Percentiles rank a stretch among this genome's conserved stretches.
These are phyloP conservation scores for Lycaon pictus DNA, from an alignment of 2,113 vertebrate species.

Conservation along the genomic window DNA sequence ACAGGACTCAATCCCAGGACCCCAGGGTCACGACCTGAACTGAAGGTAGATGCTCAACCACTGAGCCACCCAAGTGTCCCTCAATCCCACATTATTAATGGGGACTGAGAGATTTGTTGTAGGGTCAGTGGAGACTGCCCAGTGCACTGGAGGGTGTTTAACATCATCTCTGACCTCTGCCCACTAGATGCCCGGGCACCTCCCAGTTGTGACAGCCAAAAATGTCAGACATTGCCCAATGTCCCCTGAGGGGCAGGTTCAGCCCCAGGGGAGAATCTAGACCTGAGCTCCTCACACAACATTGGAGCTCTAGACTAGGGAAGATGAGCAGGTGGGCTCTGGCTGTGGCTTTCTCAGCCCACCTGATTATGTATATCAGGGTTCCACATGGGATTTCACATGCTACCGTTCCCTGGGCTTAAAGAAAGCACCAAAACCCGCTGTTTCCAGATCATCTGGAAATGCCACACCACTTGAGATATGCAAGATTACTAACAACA, in stretches of 20 bases:
- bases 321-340: background rate
- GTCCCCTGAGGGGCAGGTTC: background rate
- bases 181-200: background rate
- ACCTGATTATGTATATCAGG: rapidly evolving
- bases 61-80: no score
- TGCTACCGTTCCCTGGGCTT: no score
- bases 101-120: background rate
- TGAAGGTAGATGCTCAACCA: no score
- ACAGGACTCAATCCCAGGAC: no score
- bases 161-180: background rate
- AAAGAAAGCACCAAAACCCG: rapidly evolving
- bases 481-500: rapidly evolving
- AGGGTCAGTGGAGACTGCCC: background rate
- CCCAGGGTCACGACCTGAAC: no score
- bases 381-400: background rate
- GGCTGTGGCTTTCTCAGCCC: background rate
- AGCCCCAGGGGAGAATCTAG: background rate
- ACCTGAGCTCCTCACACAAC: background rate
- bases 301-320: background rate
- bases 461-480: rapidly evolving
- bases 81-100: background rate
- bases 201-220: background rate
- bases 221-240: background rate
- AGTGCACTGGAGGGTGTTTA: rapidly evolving
- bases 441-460: no score